phyloP scores from a whole-genome alignment of 2,888 invertebrate species.

The Galeruca laticollis region DNA sequence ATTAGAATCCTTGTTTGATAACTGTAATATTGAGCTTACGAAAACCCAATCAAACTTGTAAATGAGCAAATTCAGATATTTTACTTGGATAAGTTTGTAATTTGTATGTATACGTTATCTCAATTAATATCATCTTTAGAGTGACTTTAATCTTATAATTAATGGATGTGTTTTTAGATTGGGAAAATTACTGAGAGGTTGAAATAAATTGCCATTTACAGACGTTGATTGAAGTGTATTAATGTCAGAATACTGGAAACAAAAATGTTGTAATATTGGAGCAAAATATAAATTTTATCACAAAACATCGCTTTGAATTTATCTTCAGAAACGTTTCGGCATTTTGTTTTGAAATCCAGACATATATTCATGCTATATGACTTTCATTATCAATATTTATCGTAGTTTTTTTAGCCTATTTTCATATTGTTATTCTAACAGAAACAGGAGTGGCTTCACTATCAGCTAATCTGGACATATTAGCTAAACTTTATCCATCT shows the following conservation, averaged over 20 bases:
- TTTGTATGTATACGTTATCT: constrained; percentile 11
- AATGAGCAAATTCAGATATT: neutral
- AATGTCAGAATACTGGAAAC: neutral
- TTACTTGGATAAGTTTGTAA: neutral
- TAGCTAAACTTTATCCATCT: no score
- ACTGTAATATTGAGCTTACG: neutral
- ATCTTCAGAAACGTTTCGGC: no score
- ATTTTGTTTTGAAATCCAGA: no score
- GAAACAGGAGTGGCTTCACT: no score
- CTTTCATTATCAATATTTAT: no score
- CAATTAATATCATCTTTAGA: constrained; percentile 9
- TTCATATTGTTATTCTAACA: no score
- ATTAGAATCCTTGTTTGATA: constrained; percentile 1
- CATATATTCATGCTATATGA: no score
- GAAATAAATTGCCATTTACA: neutral
- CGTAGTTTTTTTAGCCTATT: no score
- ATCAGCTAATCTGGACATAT: no score
- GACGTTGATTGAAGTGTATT: no score
- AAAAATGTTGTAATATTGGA: no score
- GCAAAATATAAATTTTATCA: neutral
- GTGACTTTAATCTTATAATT: neutral
- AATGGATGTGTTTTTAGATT: neutral
- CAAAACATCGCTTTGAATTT: neutral
- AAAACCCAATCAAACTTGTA: constrained; percentile 8
- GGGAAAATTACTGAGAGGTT: neutral